Conservation (phyloP, 2,113 vertebrate species). For the Mesocricetus auratus region DNA sequence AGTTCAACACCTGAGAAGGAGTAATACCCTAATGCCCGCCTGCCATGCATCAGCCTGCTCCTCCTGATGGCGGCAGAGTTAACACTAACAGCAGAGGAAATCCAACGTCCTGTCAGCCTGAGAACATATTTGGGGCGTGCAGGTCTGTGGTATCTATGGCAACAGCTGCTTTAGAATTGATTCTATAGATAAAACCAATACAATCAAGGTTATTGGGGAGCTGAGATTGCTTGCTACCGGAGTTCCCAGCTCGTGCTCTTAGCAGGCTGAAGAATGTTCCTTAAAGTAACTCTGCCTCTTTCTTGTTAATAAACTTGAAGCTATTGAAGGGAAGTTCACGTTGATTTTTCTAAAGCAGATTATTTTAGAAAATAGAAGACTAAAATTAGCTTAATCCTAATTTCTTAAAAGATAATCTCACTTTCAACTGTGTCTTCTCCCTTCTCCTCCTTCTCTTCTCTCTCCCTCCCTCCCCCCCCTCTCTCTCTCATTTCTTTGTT, state of each 20-base stretch:
- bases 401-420: not conserved
- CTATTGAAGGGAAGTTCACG: not conserved
- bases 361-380: not conserved
- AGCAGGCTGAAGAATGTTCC: not conserved
- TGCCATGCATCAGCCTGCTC: not conserved
- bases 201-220: constrained; percentile 43
- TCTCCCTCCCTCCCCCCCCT: not conserved
- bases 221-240: not conserved
- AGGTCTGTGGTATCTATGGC: constrained; percentile 55
- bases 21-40: not conserved
- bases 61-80: not conserved
- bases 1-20: constrained; percentile 1
- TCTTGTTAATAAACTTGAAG: constrained; percentile 41
- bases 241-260: constrained; percentile 58
- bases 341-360: not conserved
- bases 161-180: constrained; percentile 64
- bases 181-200: constrained; percentile 66
- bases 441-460: not conserved
- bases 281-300: constrained; percentile 4
- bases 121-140: not conserved
- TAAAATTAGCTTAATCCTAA: not conserved
- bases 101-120: constrained; percentile 41
- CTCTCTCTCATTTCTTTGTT: not conserved
- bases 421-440: not conserved
- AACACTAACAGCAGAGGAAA: constrained; percentile 31